Evolutionary conservation across 2,797 vertebrate species (phyloP).

Genomic region (Scolopax bukidnonensis): DNA sequence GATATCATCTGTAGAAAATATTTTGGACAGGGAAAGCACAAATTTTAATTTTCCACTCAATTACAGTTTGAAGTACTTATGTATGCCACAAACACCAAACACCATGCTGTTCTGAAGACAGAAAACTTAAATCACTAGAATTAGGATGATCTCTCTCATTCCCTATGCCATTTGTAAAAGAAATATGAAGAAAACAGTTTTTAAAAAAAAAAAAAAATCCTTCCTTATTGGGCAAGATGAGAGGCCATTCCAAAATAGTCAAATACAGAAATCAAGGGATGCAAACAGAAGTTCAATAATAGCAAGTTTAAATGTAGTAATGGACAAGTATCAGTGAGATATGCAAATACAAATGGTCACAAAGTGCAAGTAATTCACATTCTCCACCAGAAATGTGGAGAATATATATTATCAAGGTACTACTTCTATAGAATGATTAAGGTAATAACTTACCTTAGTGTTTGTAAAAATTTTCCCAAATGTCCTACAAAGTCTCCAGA

Average conservation of each 20-base stretch:
- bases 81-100: not conserved
- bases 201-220: not conserved
- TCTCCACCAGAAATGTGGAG: rapidly evolving
- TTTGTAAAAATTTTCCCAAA: conserved; percentile 99
- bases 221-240: not conserved
- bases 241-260: not conserved
- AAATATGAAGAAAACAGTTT: not conserved
- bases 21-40: not conserved
- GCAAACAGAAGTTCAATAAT: not conserved
- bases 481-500: conserved; percentile 97
- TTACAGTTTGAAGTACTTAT: not conserved
- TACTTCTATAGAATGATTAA: not conserved
- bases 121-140: not conserved
- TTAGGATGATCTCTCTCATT: not conserved
- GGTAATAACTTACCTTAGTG: conserved; percentile 85
- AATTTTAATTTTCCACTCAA: not conserved
- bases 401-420: not conserved
- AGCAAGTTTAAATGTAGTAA: not conserved
- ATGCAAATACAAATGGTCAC: not conserved
- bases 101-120: not conserved
- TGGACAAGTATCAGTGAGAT: not conserved
- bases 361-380: not conserved
- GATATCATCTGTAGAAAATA: not conserved
- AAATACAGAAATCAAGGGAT: not conserved
- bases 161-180: not conserved